A percentile compares a stretch with the other conserved stretches of the same genome.
These are phyloP conservation scores for Aplodontia rufa DNA, from an alignment of 2,113 vertebrate species.

Conservation along the genomic window DNA sequence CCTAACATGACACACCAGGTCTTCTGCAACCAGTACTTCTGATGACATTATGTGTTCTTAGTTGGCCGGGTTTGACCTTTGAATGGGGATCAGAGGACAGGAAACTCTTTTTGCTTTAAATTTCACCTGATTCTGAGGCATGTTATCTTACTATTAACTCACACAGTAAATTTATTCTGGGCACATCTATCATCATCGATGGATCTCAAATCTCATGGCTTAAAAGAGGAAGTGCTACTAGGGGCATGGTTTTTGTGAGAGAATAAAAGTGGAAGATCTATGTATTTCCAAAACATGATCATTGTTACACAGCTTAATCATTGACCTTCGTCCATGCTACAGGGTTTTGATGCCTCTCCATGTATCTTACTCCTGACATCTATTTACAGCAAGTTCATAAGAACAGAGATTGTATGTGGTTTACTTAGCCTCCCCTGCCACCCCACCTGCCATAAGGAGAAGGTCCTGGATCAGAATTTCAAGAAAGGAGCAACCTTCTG, in stretches of 20 bases:
- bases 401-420: background rate
- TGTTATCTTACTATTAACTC: background rate
- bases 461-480: background rate
- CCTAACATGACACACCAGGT: accelerated
- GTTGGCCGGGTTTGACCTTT: background rate
- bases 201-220: background rate
- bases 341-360: background rate
- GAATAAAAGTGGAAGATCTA: background rate
- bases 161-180: background rate
- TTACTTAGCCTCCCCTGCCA: too few relatives aligned
- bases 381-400: background rate
- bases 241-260: background rate
- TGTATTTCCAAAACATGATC: background rate
- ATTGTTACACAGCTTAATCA: background rate
- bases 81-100: background rate
- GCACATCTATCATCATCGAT: background rate
- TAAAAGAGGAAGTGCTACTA: background rate
- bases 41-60: background rate
- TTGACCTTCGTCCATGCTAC: background rate
- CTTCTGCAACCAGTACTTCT: background rate
- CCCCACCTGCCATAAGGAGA: background rate
- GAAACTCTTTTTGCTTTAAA: background rate
- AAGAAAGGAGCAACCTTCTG: background rate
- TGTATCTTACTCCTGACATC: background rate
- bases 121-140: background rate